Evolutionary conservation across 2,113 vertebrate genomes (phyloP).

Genomic region (Platanista minor): DNA sequence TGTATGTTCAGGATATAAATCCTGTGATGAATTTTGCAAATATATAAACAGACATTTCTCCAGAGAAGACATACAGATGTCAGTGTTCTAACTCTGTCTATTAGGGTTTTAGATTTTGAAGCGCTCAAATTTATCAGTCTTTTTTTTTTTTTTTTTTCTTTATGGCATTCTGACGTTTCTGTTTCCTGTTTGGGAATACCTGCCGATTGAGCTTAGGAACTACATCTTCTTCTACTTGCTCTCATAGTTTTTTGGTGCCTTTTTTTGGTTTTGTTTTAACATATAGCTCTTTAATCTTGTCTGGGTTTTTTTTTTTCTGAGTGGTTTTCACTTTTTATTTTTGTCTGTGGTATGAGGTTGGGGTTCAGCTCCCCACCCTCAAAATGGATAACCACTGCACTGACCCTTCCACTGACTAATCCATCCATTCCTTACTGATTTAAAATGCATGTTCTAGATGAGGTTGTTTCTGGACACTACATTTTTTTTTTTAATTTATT

Average conservation of each 20-base stretch:
- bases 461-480: neutral
- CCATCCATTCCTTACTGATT: neutral
- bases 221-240: neutral
- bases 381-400: neutral
- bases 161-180: neutral
- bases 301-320: neutral
- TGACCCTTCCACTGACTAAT: neutral
- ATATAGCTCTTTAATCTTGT: neutral
- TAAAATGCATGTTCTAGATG: neutral
- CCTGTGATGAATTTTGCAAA: neutral
- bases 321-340: neutral
- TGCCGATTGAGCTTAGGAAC: neutral
- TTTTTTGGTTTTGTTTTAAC: neutral
- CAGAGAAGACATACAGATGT: no score
- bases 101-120: neutral
- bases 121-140: neutral
- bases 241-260: neutral
- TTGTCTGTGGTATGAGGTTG: neutral
- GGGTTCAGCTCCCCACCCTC: neutral
- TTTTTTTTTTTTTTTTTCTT: neutral
- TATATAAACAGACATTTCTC: no score
- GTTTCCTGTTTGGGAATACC: neutral
- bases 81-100: neutral
- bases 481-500: neutral
- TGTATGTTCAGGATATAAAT: neutral